Evolutionary conservation across 2,113 vertebrate genomes (phyloP).

Genomic region (Donacobius atricapilla): DNA sequence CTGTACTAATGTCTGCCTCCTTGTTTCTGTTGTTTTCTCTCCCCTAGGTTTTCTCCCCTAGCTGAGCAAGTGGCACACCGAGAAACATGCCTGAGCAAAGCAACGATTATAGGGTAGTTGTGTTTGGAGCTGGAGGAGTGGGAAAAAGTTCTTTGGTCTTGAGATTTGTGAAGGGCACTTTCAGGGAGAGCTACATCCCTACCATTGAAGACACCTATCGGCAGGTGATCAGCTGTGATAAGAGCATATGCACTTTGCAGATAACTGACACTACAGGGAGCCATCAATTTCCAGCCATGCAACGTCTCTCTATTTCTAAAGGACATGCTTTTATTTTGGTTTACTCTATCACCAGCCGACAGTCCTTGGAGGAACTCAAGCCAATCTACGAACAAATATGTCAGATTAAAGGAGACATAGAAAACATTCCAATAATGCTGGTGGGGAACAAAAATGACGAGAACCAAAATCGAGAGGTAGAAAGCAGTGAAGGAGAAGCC

Average conservation of each 20-base stretch:
- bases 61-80: neutral
- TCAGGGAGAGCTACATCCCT: slow-evolving; percentile 83
- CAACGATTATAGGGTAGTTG: slow-evolving; percentile 83
- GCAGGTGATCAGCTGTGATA: slow-evolving; percentile 85
- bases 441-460: slow-evolving; percentile 84
- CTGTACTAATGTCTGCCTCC: neutral
- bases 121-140: slow-evolving; percentile 82
- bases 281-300: slow-evolving; percentile 85
- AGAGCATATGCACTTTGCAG: slow-evolving; percentile 84
- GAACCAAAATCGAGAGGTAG: slow-evolving; percentile 77
- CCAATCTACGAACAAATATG: slow-evolving; percentile 83
- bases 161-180: slow-evolving; percentile 83
- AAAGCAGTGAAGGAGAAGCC: slow-evolving; percentile 77
- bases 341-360: slow-evolving; percentile 80
- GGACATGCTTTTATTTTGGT: slow-evolving; percentile 84
- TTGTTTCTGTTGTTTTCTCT: neutral
- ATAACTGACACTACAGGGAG: slow-evolving; percentile 84
- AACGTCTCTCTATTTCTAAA: slow-evolving; percentile 82
- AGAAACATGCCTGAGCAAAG: slow-evolving; percentile 82
- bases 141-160: slow-evolving; percentile 83
- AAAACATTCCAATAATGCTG: slow-evolving; percentile 83
- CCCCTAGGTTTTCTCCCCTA: slow-evolving; percentile 28
- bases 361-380: slow-evolving; percentile 82
- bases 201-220: slow-evolving; percentile 84
- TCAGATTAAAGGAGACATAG: slow-evolving; percentile 82